Base-by-base conservation (phyloP, 2,888 invertebrate species). In the Holacanthella duospinosa region DNA sequence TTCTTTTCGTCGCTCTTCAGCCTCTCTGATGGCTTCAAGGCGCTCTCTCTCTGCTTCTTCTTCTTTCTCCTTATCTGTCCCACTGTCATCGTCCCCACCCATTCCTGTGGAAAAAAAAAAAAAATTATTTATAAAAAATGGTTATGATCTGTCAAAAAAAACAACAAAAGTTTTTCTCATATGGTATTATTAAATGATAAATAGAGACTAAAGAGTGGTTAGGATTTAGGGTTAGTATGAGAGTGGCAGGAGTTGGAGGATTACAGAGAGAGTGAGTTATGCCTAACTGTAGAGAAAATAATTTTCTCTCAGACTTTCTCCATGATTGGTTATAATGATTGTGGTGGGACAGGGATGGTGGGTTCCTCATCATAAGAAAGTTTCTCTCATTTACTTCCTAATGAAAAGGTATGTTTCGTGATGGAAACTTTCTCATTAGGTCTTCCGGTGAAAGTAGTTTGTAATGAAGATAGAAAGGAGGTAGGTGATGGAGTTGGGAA, bases 41-140 rank as follows among this genome's bases (percentile, higher is more conserved):
- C 97, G 86, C 79, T 97, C 97, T 77, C 95, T 88, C 83, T 95
- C 95, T 77, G 92, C 92, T 81, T 96, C 96, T 80, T 94, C 94
- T 81, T 94, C 93, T 85, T 93, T 93, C 82, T 93, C 94, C 84
- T 93, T 93, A 80, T 95, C 95, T 77, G 89, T 91, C 78, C 87
- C 90, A 60, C 72, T 73, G 55, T 75, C 74, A 82, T 90, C 90
- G 77, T 90, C 91, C 70, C 87, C 87, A 77, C 91, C 90, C 73
- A 77, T 77, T 76, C 91, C 92, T 73, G 88, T 88, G 72, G 61
- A 36, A 59, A 36, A 16, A 36, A 36, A 16, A 12, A 36, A 16
- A 36, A 36, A n/a, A n/a, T n/a, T n/a, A n/a, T n/a, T n/a, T n/a
- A n/a, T n/a, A 36, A 36, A 36, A 12, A 36, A 36, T 36, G 36